Conservation (phyloP, 2,113 vertebrate genomes). For the Perca schrenkii region DNA sequence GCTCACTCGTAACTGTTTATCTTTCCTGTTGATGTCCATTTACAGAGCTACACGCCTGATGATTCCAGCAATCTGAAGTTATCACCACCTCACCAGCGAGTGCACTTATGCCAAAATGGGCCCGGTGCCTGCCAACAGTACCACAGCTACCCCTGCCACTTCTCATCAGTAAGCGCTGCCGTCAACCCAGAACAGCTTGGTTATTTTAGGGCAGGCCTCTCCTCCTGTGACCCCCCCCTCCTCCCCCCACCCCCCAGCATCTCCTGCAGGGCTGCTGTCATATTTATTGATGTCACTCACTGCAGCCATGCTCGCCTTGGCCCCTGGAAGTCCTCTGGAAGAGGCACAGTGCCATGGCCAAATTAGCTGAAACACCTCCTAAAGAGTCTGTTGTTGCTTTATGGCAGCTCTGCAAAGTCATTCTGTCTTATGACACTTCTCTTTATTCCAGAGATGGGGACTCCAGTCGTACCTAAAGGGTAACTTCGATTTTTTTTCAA, state of each 20-base stretch:
- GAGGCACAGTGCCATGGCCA: neutral
- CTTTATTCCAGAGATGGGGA: no score
- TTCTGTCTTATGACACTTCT: slow-evolving; percentile 6
- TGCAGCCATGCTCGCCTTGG: neutral
- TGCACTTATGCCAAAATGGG: slow-evolving; percentile 52
- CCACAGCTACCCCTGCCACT: slow-evolving; percentile 19
- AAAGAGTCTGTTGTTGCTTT: slow-evolving; percentile 15
- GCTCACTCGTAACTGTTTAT: slow-evolving; percentile 40
- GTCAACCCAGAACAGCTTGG: slow-evolving; percentile 15
- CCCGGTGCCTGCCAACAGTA: slow-evolving; percentile 40
- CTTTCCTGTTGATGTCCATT: slow-evolving; percentile 47
- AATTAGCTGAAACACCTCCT: slow-evolving; percentile 18
- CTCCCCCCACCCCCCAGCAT: neutral
- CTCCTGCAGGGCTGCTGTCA: slow-evolving; percentile 48
- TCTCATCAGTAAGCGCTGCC: slow-evolving; percentile 18
- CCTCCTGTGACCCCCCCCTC: neutral
- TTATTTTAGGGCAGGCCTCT: slow-evolving; percentile 55
- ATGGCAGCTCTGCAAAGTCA: slow-evolving; percentile 21
- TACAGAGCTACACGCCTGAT: slow-evolving; percentile 40
- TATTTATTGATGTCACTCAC: slow-evolving; percentile 52
- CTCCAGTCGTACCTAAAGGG: no score
- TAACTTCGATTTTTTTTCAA: no score
- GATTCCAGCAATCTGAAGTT: slow-evolving; percentile 58
- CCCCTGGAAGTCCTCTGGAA: slow-evolving; percentile 24
- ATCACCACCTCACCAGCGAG: slow-evolving; percentile 49